phyloP scores from a whole-genome alignment of 2,113 vertebrate genomes.

The Anseranas semipalmata region DNA sequence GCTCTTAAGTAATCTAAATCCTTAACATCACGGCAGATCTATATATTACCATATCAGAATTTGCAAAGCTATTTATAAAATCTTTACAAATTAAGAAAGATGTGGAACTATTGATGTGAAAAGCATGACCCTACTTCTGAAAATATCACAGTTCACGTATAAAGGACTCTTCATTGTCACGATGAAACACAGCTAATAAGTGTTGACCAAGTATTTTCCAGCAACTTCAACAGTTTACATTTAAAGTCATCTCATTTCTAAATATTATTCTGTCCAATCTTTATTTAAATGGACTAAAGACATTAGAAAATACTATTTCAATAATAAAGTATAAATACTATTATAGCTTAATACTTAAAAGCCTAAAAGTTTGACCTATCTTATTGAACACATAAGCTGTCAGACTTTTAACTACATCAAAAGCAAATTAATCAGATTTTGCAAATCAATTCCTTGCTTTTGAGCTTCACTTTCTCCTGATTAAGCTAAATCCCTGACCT shows the following conservation, averaged over 20 bases:
- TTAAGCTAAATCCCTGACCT: neutral
- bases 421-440: neutral
- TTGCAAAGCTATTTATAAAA: conserved; percentile 14
- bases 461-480: neutral
- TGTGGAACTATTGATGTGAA: neutral
- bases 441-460: neutral
- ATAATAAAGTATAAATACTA: neutral
- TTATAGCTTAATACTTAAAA: neutral
- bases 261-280: neutral
- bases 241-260: neutral
- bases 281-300: neutral
- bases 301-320: neutral
- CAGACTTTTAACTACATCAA: neutral
- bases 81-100: conserved; percentile 7
- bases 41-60: conserved; percentile 30
- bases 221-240: neutral
- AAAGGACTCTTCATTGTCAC: neutral
- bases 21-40: conserved; percentile 12
- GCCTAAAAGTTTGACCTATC: neutral
- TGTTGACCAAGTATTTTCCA: neutral
- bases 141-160: neutral
- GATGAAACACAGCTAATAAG: neutral
- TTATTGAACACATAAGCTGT: neutral
- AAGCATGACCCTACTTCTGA: neutral
- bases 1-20: conserved; percentile 42